These are phyloP conservation scores for Agonopterix subpropinquella DNA, from an alignment of 2,888 invertebrate species.

Conservation along the genomic window DNA sequence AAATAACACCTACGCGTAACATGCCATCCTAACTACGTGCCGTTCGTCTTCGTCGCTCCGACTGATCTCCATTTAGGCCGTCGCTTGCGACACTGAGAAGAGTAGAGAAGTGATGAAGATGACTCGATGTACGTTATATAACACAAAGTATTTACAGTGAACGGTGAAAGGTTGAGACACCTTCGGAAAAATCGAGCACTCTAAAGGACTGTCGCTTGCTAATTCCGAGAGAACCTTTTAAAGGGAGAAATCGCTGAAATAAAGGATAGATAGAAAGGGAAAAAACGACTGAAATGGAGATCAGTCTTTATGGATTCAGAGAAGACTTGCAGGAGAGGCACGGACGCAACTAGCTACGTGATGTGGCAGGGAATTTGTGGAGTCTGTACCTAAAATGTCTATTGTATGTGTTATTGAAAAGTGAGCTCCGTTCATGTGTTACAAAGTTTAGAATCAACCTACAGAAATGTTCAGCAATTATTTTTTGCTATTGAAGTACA, in stretches of 20 bases:
- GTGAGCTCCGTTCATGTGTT: conserved; percentile 34
- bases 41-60: conserved; percentile 1
- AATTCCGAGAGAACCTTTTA: not conserved
- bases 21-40: conserved; percentile 6
- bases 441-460: conserved; percentile 19
- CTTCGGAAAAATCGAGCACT: not conserved
- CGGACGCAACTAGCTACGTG: conserved; percentile 39
- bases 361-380: conserved; percentile 37
- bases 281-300: conserved; percentile 7
- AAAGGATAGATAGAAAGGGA: not conserved
- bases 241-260: not conserved
- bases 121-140: not conserved
- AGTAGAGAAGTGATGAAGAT: no score
- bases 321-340: conserved; percentile 17
- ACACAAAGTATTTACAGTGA: not conserved
- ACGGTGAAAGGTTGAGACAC: not conserved
- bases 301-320: conserved; percentile 1
- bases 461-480: not conserved
- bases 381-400: conserved; percentile 42
- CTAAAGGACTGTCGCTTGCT: no score
- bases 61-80: conserved; percentile 5
- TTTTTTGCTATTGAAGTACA: not conserved
- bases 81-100: no score
- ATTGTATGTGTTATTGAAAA: conserved; percentile 34
- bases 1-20: conserved; percentile 5